Evolutionary conservation across 2,113 vertebrate genomes (phyloP).

Genomic region (Melanostigma gelatinosum): DNA sequence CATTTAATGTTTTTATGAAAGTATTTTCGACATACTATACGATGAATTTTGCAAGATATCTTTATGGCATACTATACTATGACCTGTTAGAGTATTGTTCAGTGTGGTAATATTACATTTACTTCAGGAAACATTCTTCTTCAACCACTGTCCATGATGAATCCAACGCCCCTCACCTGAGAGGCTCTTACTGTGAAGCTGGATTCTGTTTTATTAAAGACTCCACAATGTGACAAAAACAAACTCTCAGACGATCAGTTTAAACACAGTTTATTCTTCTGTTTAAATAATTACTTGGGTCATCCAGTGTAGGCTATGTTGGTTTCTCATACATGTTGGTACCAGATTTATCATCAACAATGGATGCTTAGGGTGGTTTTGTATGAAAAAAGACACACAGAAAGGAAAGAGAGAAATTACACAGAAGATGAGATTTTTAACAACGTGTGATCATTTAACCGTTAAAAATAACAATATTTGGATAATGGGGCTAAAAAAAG

Average conservation of each 20-base stretch:
- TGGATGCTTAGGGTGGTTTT: constrained; percentile 86
- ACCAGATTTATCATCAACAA: constrained; percentile 88
- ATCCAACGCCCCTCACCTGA: neutral
- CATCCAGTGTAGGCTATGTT: constrained; percentile 96
- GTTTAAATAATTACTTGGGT: constrained; percentile 99
- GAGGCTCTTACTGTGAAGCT: too few species aligned
- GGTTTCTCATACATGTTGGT: constrained; percentile 92
- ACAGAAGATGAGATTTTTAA: constrained; percentile 46
- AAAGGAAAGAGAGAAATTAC: constrained; percentile 78
- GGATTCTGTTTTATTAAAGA: neutral
- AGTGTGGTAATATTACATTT: neutral
- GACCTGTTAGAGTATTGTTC: neutral
- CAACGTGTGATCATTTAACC: constrained; percentile 16
- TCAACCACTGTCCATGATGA: neutral
- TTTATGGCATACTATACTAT: neutral
- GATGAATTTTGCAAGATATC: neutral
- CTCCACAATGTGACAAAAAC: neutral
- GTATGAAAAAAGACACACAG: constrained; percentile 89
- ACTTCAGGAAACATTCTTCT: neutral
- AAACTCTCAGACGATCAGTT: constrained; percentile 72
- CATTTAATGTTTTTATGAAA: too few species aligned
- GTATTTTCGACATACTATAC: too few species aligned
- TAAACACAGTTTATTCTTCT: constrained; percentile 99
- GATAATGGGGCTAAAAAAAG: constrained; percentile 78
- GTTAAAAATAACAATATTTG: constrained; percentile 37